phyloP scores from a whole-genome alignment of 2,797 vertebrate species.

The Cryptoblepharus egeriae region DNA sequence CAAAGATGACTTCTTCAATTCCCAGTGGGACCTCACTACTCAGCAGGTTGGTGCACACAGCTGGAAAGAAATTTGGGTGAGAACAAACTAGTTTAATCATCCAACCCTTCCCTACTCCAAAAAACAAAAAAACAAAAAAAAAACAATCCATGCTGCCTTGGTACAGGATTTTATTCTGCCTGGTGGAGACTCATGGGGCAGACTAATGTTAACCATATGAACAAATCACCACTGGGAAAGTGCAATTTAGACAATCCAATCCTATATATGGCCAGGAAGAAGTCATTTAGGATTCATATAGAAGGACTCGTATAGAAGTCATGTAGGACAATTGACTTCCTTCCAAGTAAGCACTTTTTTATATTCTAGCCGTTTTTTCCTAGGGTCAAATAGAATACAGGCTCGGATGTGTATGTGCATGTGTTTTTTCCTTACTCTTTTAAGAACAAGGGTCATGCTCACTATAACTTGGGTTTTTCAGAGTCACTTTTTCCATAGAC shows the following conservation, averaged over 20 bases:
- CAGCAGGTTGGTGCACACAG: slow-evolving; percentile 84
- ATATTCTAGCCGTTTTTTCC: not conserved
- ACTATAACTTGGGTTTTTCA: not conserved
- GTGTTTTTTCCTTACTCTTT: not conserved
- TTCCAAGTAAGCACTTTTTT: not conserved
- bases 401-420: not conserved
- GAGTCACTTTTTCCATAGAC: no score
- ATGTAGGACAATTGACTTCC: no score
- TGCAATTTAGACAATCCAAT: not conserved
- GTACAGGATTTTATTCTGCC: no score
- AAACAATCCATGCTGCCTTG: not conserved
- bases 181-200: not conserved
- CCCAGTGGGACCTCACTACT: slow-evolving; percentile 98
- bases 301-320: no score
- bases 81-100: not conserved
- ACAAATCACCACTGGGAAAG: not conserved
- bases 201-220: not conserved
- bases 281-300: not conserved
- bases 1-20: slow-evolving; percentile 93
- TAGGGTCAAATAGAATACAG: not conserved
- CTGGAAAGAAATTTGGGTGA: rapidly evolving
- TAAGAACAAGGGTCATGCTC: not conserved
- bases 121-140: not conserved
- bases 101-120: no score
- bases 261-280: not conserved